Evolutionary conservation across 2,888 invertebrate genomes (phyloP).

Genomic region (Calliscelio sp.): DNA sequence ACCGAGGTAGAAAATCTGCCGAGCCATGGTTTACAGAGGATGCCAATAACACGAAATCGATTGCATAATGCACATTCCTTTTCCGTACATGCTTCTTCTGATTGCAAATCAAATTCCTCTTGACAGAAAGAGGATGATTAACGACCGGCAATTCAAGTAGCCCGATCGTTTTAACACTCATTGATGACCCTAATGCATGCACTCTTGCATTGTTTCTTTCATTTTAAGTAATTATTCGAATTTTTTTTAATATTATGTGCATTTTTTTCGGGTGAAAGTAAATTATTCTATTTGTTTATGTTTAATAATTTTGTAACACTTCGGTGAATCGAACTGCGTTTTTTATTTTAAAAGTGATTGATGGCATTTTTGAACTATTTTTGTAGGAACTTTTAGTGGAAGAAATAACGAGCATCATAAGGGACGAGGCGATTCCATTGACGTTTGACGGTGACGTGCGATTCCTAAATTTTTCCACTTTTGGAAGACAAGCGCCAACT

Average conservation of each 20-base stretch:
- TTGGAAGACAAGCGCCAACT: constrained; percentile 87
- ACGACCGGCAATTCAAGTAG: neutral
- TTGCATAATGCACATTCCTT: constrained; percentile 64
- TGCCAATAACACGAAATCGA: constrained; percentile 57
- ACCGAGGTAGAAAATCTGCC: constrained; percentile 50
- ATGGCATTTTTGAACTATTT: too few species aligned
- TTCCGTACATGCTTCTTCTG: constrained; percentile 55
- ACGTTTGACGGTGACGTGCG: constrained; percentile 88
- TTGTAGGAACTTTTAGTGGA: constrained; percentile 87
- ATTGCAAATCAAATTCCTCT: constrained; percentile 54
- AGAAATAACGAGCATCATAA: constrained; percentile 86
- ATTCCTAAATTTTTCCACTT: constrained; percentile 88
- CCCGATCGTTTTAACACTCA: neutral
- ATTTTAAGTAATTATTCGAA: neutral
- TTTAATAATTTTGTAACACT: too few species aligned
- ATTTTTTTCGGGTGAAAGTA: neutral
- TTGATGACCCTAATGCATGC: neutral
- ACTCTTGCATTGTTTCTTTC: too few species aligned
- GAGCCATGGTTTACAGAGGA: constrained; percentile 50
- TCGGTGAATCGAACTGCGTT: too few species aligned
- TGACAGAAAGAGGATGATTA: constrained; percentile 47
- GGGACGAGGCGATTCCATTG: constrained; percentile 87
- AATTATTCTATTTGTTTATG: too few species aligned
- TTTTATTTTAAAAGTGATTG: too few species aligned
- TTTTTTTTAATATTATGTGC: neutral